These are phyloP conservation scores for Borostomias antarcticus DNA, from an alignment of 2,797 vertebrate species.

Conservation along the genomic window DNA sequence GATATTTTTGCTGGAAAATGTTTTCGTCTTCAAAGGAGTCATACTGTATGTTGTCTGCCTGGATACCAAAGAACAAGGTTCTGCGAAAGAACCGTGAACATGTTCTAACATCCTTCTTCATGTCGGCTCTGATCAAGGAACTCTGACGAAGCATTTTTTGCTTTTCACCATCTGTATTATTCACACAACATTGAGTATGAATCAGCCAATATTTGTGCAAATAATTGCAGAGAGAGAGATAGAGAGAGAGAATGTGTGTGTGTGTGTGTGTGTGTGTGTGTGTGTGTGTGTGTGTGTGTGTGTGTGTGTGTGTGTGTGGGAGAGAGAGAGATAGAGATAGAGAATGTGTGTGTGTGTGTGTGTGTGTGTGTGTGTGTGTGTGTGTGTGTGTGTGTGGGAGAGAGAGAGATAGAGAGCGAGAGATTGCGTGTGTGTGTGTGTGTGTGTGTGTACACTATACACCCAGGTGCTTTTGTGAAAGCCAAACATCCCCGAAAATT, in stretches of 20 bases:
- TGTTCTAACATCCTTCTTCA: conserved; percentile 62
- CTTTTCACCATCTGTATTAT: conserved; percentile 57
- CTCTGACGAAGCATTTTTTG: conserved; percentile 43
- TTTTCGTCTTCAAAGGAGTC: conserved; percentile 66
- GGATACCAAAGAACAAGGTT: conserved; percentile 58
- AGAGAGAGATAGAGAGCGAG: no score
- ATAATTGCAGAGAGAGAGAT: neutral
- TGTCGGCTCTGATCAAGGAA: conserved; percentile 67
- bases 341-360: neutral
- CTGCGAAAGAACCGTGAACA: conserved; percentile 55
- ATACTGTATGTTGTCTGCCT: conserved; percentile 66
- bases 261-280: neutral
- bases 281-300: conserved; percentile 1
- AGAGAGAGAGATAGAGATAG: no score
- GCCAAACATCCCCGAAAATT: neutral
- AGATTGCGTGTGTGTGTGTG: conserved; percentile 2
- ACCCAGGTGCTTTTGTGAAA: neutral
- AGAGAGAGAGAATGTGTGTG: neutral
- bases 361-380: neutral
- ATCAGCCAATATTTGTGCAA: conserved; percentile 46
- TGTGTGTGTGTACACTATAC: neutral
- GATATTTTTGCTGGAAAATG: conserved; percentile 65
- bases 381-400: neutral
- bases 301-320: neutral
- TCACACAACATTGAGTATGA: conserved; percentile 51